Conservation (phyloP, 1,140 invertebrate genomes). For the Dendroctonus valens region DNA sequence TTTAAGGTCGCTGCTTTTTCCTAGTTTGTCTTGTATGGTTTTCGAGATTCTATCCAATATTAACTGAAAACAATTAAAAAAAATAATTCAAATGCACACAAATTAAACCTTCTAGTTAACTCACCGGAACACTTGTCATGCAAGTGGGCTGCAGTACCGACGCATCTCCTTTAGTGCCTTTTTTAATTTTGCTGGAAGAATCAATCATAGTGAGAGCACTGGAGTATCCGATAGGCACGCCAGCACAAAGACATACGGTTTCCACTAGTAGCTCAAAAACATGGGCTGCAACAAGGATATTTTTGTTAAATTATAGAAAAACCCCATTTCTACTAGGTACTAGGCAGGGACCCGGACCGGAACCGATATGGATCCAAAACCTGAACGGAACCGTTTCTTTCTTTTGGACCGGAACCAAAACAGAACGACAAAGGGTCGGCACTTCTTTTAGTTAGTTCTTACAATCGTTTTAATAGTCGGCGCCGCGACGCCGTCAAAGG, state of each 20-base stretch:
- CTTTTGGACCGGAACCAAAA: too few relatives aligned
- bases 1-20: slow-evolving; percentile 69
- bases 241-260: slow-evolving; percentile 71
- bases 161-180: slow-evolving; percentile 88
- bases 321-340: slow-evolving; percentile 4
- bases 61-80: slow-evolving; percentile 56
- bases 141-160: slow-evolving; percentile 88
- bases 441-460: too few relatives aligned
- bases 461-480: too few relatives aligned
- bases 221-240: slow-evolving; percentile 95
- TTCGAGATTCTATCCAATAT: slow-evolving; percentile 96
- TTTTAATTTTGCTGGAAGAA: slow-evolving; percentile 92
- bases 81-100: not conserved
- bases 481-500: too few relatives aligned
- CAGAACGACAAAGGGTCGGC: too few relatives aligned
- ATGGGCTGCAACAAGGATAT: slow-evolving; percentile 64
- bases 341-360: too few relatives aligned
- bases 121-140: slow-evolving; percentile 92
- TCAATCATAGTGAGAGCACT: slow-evolving; percentile 94
- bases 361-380: too few relatives aligned
- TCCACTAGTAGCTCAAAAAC: slow-evolving; percentile 91
- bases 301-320: not conserved
- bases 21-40: slow-evolving; percentile 89
- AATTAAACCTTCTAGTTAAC: slow-evolving; percentile 37
- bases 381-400: too few relatives aligned